Evolutionary conservation across 1,140 invertebrate species (phyloP).

Genomic region (Drosophila bifasciata): DNA sequence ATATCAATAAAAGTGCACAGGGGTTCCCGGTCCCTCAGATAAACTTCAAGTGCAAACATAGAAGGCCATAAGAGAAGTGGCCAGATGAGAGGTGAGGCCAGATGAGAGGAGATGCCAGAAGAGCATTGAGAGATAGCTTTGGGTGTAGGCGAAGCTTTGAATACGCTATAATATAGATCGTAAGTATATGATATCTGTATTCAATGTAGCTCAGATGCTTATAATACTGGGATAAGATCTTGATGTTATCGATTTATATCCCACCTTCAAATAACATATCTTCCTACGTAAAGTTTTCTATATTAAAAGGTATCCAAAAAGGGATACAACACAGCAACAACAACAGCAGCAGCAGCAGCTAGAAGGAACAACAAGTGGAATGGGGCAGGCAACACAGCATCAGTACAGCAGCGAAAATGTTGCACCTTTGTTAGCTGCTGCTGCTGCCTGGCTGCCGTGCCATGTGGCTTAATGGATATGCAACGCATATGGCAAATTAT

Average conservation of each 20-base stretch:
- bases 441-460: constrained; percentile 15
- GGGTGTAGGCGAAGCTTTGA: no score
- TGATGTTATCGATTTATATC: no score
- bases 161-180: no score
- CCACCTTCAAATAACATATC: no score
- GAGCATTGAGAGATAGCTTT: no score
- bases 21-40: constrained; percentile 23
- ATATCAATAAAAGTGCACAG: constrained; percentile 71
- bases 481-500: constrained; percentile 64
- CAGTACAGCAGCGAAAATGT: constrained; percentile 61
- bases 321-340: constrained; percentile 5
- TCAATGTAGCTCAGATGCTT: no score
- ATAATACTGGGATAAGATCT: no score
- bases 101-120: no score
- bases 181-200: no score
- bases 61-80: constrained; percentile 23
- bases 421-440: constrained; percentile 63
- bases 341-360: constrained; percentile 7
- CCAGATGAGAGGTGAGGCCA: background rate
- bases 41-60: constrained; percentile 44
- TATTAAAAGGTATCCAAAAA: constrained; percentile 12
- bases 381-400: background rate
- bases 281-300: no score
- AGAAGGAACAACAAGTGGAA: constrained; percentile 37
- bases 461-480: constrained; percentile 64